Evolutionary conservation across 2,888 invertebrate genomes (phyloP).

Genomic region (Tanytarsus gracilentus): DNA sequence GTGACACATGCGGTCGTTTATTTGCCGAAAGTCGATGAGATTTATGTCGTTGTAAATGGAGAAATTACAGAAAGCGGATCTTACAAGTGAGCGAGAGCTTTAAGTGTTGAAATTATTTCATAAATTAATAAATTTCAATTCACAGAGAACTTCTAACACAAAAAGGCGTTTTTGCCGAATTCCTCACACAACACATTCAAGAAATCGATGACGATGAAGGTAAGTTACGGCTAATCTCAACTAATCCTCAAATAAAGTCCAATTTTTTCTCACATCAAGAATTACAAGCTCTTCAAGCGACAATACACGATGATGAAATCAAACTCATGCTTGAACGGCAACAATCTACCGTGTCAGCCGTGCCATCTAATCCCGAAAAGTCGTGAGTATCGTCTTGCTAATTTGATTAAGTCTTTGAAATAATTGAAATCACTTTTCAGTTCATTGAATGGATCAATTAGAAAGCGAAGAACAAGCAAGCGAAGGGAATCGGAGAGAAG

Average conservation of each 20-base stretch:
- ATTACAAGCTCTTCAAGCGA: background rate
- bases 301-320: conserved; percentile 20
- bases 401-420: background rate
- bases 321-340: conserved; percentile 8
- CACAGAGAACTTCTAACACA: conserved; percentile 67
- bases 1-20: conserved; percentile 95
- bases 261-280: background rate
- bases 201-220: conserved; percentile 52
- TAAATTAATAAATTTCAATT: background rate
- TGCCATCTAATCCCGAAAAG: background rate
- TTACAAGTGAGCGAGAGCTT: conserved; percentile 47
- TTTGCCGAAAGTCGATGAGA: conserved; percentile 80
- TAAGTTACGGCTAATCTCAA: background rate
- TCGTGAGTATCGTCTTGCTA: background rate
- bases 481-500: conserved; percentile 30
- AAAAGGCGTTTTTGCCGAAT: conserved; percentile 80
- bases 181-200: conserved; percentile 68
- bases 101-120: background rate
- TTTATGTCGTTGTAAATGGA: conserved; percentile 82
- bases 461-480: conserved; percentile 38
- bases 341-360: conserved; percentile 1
- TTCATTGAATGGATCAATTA: conserved; percentile 46
- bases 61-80: conserved; percentile 81
- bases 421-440: conserved; percentile 32
- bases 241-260: background rate